These are phyloP conservation scores for Pionites leucogaster DNA, from an alignment of 2,113 vertebrate genomes.

Conservation along the genomic window DNA sequence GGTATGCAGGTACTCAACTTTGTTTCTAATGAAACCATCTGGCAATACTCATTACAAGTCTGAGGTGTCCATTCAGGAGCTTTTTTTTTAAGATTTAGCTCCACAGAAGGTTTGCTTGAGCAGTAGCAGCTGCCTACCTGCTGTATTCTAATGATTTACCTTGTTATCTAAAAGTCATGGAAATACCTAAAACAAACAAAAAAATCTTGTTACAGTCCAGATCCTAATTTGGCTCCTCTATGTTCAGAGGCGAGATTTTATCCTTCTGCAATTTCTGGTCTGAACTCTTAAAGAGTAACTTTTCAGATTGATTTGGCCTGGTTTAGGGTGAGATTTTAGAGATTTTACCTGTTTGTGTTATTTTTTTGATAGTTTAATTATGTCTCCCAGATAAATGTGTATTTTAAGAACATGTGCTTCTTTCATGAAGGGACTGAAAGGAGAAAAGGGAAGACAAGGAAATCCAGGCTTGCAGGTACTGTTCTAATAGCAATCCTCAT, in stretches of 20 bases:
- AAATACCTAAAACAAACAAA: not conserved
- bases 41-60: not conserved
- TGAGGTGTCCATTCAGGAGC: not conserved
- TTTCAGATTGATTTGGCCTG: not conserved
- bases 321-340: not conserved
- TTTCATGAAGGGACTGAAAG: slow-evolving; percentile 78
- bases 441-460: slow-evolving; percentile 86
- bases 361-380: not conserved
- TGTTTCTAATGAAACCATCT: not conserved
- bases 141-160: not conserved
- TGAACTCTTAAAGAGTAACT: not conserved
- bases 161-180: not conserved
- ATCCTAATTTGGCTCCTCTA: not conserved
- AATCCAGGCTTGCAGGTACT: slow-evolving; percentile 82
- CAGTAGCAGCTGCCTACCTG: not conserved
- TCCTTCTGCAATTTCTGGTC: not conserved
- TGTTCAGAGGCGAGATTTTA: not conserved
- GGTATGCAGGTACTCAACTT: slow-evolving; percentile 76
- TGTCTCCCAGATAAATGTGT: not conserved
- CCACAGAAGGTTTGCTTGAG: not conserved
- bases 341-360: not conserved
- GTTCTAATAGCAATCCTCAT: not conserved
- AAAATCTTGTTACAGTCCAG: not conserved
- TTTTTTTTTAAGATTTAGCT: not conserved
- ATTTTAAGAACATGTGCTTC: not conserved